Base-by-base conservation (phyloP, 2,888 invertebrate species). In the Synanthedon tipuliformis region DNA sequence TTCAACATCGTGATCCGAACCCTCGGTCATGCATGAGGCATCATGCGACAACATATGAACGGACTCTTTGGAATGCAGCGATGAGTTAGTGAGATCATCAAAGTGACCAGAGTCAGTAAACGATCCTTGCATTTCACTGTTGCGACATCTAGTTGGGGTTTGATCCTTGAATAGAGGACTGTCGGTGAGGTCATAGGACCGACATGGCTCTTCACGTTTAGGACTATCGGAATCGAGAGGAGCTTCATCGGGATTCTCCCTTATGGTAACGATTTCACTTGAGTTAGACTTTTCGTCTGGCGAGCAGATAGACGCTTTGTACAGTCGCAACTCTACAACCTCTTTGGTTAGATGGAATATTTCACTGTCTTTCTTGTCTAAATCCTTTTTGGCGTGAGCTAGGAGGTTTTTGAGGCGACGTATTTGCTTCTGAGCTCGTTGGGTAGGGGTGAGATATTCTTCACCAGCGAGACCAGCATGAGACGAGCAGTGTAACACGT, bases 381-480 rank as follows among this genome's bases (percentile, higher is more conserved):
- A 87, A 67, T 94, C 93, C 65, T 91, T 91, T 56, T 92, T 92
- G 10, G 94, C 94, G 63, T 93, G 92, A 57, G 89, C 89, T 50
- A 95, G 86, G 4, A 94, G 80, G 55, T 89, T 89, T 83, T 94
- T 92, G 23, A 95, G 89, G 55, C 93, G 90, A 57, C 93, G 89
- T 41, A 96, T 92, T 76, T 95, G 94, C 61, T 92, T 89, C 66
- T 94, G 93, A 10, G 95, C 95, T 56, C 95, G 88, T 74, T 96
- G 96, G 1, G 95, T 96, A 12, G 96, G 96, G 52, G 96, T 96
- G 55, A 95, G 88, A 76, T 96, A 96, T 66, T 95, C 94, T 56
- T 94, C 93, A 50, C 92, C 93, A 51, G 93, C 92, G 51, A 92
- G 90, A 1, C 92, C 92, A 4, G 92, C 91, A 73, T 94, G 92